A percentile compares a stretch with the other conserved stretches of the same genome.
These are phyloP conservation scores for Nemapogon koenigi DNA, from an alignment of 2,888 invertebrate species.

Conservation along the genomic window DNA sequence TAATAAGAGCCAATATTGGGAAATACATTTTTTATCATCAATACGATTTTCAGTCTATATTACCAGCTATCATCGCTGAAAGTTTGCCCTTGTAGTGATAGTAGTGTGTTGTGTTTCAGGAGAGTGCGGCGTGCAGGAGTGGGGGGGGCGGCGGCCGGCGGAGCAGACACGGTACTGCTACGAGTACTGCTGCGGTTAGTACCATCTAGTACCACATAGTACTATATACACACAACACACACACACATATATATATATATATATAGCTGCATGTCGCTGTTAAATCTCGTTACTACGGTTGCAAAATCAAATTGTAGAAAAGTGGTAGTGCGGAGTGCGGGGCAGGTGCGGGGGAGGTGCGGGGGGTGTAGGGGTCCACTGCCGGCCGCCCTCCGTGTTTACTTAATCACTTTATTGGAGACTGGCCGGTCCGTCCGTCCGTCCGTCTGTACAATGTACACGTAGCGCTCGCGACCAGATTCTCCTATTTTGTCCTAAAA, in stretches of 20 bases:
- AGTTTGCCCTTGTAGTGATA: no score
- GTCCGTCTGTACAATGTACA: conserved; percentile 10
- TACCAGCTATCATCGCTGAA: no score
- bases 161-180: neutral
- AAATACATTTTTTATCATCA: no score
- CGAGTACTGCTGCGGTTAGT: conserved; percentile 1
- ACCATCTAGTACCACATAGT: neutral
- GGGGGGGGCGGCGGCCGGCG: neutral
- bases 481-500: conserved; percentile 54
- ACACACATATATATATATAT: no score
- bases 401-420: conserved; percentile 51
- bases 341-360: no score
- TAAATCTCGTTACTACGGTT: no score
- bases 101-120: conserved; percentile 4
- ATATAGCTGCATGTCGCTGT: no score
- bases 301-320: no score
- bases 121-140: conserved; percentile 1
- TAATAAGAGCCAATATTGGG: no score
- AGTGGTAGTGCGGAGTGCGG: no score
- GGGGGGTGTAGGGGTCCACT: conserved; percentile 30
- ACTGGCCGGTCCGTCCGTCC: conserved; percentile 24
- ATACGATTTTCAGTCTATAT: no score
- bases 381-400: conserved; percentile 47
- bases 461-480: conserved; percentile 21
- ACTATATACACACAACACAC: neutral